A percentile compares a stretch with the other conserved stretches of the same genome.
Evolutionary conservation across 2,797 vertebrate species (phyloP).

Genomic region (Lacerta agilis): DNA sequence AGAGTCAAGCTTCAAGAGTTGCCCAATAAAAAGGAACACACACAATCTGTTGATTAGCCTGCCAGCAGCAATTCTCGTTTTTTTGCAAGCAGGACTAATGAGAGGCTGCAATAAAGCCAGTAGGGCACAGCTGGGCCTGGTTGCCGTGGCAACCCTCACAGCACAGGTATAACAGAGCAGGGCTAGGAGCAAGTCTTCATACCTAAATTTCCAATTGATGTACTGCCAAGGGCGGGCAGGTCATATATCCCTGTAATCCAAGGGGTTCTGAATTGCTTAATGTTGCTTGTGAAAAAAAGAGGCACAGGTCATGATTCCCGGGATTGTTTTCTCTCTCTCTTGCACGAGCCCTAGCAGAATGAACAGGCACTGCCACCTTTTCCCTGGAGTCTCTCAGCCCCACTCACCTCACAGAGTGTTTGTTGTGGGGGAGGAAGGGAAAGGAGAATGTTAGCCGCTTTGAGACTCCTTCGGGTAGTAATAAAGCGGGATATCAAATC

Average conservation of each 20-base stretch:
- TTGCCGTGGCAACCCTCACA: background rate
- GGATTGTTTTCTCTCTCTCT: background rate
- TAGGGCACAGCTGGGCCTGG: background rate
- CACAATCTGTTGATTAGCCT: background rate
- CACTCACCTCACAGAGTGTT: too few relatives aligned
- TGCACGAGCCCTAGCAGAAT: background rate
- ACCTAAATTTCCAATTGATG: background rate
- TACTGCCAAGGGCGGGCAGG: background rate
- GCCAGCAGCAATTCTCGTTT: background rate
- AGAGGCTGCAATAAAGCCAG: conserved; percentile 2
- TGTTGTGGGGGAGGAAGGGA: too few relatives aligned
- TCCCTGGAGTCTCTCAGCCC: too few relatives aligned
- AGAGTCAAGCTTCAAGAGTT: background rate
- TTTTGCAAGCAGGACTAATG: background rate
- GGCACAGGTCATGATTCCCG: background rate
- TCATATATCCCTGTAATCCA: background rate
- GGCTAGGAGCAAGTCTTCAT: background rate
- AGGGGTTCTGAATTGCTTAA: background rate
- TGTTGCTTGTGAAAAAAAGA: background rate
- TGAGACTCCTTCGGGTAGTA: too few relatives aligned
- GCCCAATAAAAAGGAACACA: background rate
- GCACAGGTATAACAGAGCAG: background rate
- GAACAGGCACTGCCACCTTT: background rate
- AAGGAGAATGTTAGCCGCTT: too few relatives aligned
- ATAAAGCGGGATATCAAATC: too few relatives aligned